A percentile compares a stretch with the other conserved stretches of the same genome.
Evolutionary conservation across 2,888 invertebrate species (phyloP).

Genomic region (Maniola hyperantus): DNA sequence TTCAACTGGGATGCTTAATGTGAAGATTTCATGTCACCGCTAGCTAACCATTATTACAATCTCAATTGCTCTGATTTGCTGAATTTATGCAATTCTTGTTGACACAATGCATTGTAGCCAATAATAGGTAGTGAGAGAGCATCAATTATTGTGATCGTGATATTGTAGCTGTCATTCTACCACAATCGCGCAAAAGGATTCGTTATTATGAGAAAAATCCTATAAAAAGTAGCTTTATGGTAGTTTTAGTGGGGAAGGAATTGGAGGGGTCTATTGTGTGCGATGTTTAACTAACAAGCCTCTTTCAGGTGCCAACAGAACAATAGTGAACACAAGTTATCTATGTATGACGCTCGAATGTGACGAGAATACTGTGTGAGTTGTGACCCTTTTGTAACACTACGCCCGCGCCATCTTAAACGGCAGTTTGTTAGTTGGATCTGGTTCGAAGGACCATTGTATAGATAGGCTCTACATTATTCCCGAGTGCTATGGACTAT

Average conservation of each 20-base stretch:
- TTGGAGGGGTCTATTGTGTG: slow-evolving; percentile 54
- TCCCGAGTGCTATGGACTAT: too few species aligned
- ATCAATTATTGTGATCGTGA: too few species aligned
- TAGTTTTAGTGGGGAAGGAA: slow-evolving; percentile 18
- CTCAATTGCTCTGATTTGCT: too few species aligned
- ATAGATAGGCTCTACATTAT: not conserved
- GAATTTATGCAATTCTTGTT: too few species aligned
- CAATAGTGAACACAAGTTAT: slow-evolving; percentile 31
- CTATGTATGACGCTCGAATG: slow-evolving; percentile 19
- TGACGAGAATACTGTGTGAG: slow-evolving; percentile 16
- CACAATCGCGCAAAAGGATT: too few species aligned
- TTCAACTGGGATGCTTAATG: too few species aligned
- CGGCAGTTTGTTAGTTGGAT: not conserved
- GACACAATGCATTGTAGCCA: too few species aligned
- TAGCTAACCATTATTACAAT: too few species aligned
- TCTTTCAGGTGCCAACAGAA: slow-evolving; percentile 38
- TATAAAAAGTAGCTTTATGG: not conserved
- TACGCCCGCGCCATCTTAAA: not conserved
- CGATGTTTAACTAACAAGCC: slow-evolving; percentile 57
- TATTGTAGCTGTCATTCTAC: too few species aligned
- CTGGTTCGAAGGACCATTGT: not conserved
- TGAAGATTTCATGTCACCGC: too few species aligned
- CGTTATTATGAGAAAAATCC: not conserved
- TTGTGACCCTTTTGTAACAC: slow-evolving; percentile 16
- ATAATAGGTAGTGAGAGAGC: too few species aligned